Evolutionary conservation across 2,888 invertebrate species (phyloP).

Genomic region (Meiosimyza decipiens): DNA sequence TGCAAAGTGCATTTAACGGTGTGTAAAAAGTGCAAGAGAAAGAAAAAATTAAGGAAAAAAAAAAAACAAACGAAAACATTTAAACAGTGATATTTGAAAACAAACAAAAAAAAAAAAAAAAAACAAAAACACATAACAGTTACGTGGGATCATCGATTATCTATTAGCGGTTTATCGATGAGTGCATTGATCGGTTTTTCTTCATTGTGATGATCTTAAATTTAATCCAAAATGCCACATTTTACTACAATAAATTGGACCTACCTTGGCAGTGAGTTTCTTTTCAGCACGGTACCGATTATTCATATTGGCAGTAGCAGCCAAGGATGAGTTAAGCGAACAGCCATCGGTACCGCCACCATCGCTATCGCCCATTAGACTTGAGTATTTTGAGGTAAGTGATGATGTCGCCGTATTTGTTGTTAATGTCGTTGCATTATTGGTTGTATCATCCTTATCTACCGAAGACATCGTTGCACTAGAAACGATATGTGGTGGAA

Average conservation of each 20-base stretch:
- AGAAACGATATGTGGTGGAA: constrained; percentile 51
- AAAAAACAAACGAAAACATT: constrained; percentile 6
- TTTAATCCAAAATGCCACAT: too few species aligned
- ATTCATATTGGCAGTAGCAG: constrained; percentile 54
- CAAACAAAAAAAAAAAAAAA: too few species aligned
- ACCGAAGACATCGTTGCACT: constrained; percentile 49
- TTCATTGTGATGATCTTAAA: background rate
- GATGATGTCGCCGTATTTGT: constrained; percentile 59
- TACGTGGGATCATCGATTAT: background rate
- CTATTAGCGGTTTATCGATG: background rate
- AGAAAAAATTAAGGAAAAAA: background rate
- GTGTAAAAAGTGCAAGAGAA: constrained; percentile 19
- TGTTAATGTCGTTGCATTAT: constrained; percentile 46
- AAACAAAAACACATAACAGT: background rate
- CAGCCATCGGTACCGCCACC: constrained; percentile 44
- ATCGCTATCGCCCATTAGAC: constrained; percentile 58
- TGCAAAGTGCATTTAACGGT: background rate
- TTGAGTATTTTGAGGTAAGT: constrained; percentile 61
- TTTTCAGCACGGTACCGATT: constrained; percentile 66
- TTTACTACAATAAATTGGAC: constrained; percentile 39
- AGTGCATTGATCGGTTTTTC: background rate
- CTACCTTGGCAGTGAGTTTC: constrained; percentile 67
- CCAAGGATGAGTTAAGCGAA: constrained; percentile 45
- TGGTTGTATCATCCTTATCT: constrained; percentile 53
- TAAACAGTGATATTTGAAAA: constrained; percentile 1